Evolutionary conservation across 2,888 invertebrate genomes (phyloP).

Genomic region (Drosophila paramelanica): DNA sequence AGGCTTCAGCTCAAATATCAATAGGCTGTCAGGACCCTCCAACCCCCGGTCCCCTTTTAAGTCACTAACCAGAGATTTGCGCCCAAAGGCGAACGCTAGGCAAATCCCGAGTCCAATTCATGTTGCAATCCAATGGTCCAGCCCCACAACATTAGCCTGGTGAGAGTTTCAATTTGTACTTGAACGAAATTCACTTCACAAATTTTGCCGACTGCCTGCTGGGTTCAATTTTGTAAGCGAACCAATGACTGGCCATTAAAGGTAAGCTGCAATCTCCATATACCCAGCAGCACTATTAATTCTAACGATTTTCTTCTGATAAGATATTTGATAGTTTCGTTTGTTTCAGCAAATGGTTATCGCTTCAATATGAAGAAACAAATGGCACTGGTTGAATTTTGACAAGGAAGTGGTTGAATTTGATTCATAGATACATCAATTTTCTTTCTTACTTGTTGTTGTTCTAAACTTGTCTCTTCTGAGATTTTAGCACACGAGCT

Average conservation of each 20-base stretch:
- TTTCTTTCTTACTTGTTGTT: no score
- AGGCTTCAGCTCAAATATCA: slow-evolving; percentile 50
- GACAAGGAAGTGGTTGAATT: not conserved
- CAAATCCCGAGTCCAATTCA: slow-evolving; percentile 10
- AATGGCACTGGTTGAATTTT: not conserved
- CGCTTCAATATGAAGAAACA: not conserved
- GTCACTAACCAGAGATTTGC: slow-evolving; percentile 33
- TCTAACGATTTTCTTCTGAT: not conserved
- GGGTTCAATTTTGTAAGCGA: not conserved
- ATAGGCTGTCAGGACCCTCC: slow-evolving; percentile 21
- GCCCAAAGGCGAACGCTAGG: slow-evolving; percentile 12
- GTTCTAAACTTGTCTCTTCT: no score
- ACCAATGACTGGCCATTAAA: slow-evolving; percentile 6
- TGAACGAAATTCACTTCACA: slow-evolving; percentile 19
- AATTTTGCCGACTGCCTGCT: slow-evolving; percentile 8
- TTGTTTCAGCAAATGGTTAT: not conserved
- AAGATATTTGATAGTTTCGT: not conserved
- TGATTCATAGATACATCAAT: not conserved
- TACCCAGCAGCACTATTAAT: slow-evolving; percentile 1
- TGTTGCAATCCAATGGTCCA: slow-evolving; percentile 19
- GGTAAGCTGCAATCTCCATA: slow-evolving; percentile 1
- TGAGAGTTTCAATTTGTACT: slow-evolving; percentile 1
- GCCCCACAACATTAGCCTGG: not conserved
- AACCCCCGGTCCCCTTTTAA: not conserved
- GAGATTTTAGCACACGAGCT: no score